Evolutionary conservation across 2,113 vertebrate genomes (phyloP).

Genomic region (Etia nguti): DNA sequence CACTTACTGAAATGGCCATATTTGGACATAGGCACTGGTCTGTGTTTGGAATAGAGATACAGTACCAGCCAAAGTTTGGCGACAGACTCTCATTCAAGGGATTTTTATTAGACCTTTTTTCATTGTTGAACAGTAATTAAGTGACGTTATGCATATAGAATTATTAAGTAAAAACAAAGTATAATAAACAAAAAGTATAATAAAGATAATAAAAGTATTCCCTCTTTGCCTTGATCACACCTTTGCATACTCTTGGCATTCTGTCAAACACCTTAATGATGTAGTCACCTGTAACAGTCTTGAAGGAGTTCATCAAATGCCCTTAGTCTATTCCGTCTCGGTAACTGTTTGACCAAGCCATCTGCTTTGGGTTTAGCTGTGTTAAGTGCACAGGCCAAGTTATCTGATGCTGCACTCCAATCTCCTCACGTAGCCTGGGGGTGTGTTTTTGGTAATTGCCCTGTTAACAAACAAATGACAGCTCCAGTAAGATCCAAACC

Average conservation of each 20-base stretch:
- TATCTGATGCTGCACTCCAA: not conserved
- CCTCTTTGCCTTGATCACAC: not conserved
- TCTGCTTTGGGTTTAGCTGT: not conserved
- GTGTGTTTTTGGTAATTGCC: not conserved
- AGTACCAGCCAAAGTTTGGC: not conserved
- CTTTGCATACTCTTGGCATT: not conserved
- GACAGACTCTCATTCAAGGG: not conserved
- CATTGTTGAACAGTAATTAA: not conserved
- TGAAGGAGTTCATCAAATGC: not conserved
- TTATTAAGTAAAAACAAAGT: not conserved
- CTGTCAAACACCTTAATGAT: not conserved
- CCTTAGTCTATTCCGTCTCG: not conserved
- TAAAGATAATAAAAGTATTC: too few species aligned
- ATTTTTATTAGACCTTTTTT: not conserved
- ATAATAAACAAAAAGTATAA: not conserved
- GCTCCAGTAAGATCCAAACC: not conserved
- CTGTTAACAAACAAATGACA: not conserved
- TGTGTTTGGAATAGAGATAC: not conserved
- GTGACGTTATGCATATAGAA: not conserved
- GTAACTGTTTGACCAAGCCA: not conserved
- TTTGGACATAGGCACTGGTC: constrained; percentile 27
- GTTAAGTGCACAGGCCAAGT: not conserved
- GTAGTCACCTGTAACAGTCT: not conserved
- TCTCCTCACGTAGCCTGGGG: not conserved
- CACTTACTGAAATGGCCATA: constrained; percentile 31